Conservation (phyloP, 2,888 invertebrate species). For the Nomada lathburiana region DNA sequence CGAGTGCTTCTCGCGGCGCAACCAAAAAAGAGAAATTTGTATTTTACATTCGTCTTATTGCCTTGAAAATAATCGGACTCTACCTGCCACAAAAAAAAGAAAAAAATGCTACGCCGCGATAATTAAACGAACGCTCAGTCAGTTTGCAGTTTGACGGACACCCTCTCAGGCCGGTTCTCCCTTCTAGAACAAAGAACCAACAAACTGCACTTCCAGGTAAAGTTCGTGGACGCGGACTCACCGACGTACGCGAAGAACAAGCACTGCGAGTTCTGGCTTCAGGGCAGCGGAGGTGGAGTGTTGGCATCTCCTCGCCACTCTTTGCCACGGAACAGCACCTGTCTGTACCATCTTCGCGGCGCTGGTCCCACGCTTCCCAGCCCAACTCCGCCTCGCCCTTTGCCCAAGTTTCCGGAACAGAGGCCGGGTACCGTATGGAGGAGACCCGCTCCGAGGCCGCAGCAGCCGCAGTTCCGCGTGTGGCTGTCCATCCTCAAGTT, state of each 20-base stretch:
- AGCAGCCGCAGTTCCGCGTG: constrained; percentile 90
- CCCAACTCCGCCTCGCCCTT: constrained; percentile 84
- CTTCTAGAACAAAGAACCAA: not conserved
- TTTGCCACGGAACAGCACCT: constrained; percentile 94
- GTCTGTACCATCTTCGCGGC: constrained; percentile 93
- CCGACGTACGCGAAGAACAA: constrained; percentile 94
- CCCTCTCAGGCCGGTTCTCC: not conserved
- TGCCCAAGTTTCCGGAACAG: constrained; percentile 83
- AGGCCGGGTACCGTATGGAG: constrained; percentile 84
- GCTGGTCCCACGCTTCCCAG: constrained; percentile 86
- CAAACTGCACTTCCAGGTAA: constrained; percentile 86
- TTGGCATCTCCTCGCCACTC: constrained; percentile 94
- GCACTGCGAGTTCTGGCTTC: constrained; percentile 94
- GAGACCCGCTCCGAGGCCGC: constrained; percentile 85
- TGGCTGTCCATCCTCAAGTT: constrained; percentile 95
- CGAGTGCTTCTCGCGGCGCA: too few relatives aligned
- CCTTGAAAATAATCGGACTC: too few relatives aligned
- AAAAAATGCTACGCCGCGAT: too few relatives aligned
- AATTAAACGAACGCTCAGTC: too few relatives aligned
- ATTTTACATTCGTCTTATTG: too few relatives aligned
- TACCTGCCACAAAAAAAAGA: too few relatives aligned
- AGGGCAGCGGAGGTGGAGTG: constrained; percentile 92
- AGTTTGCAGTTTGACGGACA: not conserved
- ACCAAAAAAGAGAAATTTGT: too few relatives aligned
- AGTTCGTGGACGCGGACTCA: constrained; percentile 93